Percentiles rank a stretch among this genome's conserved stretches.
These are phyloP conservation scores for Acipenser ruthenus DNA, from an alignment of 2,797 vertebrate genomes.

Conservation along the genomic window DNA sequence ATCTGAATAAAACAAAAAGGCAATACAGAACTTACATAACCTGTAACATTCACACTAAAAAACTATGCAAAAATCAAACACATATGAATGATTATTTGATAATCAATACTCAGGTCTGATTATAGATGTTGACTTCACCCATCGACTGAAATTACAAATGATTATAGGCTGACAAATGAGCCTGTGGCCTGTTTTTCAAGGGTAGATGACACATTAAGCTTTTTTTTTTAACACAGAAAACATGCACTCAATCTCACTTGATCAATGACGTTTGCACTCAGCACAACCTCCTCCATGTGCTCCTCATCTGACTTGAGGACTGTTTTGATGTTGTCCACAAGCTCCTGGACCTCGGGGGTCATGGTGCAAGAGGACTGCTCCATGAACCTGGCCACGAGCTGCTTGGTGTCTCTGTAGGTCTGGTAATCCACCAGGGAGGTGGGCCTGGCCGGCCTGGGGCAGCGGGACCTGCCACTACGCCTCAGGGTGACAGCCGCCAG, in stretches of 20 bases:
- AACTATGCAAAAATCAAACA: too few species aligned
- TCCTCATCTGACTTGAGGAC: slow-evolving; percentile 75
- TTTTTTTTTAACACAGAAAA: not conserved
- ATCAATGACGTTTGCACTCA: slow-evolving; percentile 73
- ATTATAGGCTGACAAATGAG: too few species aligned
- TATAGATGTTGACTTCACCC: too few species aligned
- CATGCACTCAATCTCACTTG: slow-evolving; percentile 45
- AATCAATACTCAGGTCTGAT: too few species aligned
- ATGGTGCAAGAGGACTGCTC: slow-evolving; percentile 64
- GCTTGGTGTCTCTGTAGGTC: slow-evolving; percentile 70
- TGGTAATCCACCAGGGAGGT: slow-evolving; percentile 69
- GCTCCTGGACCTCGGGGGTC: slow-evolving; percentile 61
- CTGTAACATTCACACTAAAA: too few species aligned
- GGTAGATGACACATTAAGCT: too few species aligned
- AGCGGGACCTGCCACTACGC: slow-evolving; percentile 31
- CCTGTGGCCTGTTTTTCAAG: too few species aligned
- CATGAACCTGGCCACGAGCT: slow-evolving; percentile 60
- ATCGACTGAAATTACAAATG: too few species aligned
- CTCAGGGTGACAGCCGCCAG: slow-evolving; percentile 37
- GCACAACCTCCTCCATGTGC: slow-evolving; percentile 74
- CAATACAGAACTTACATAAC: too few species aligned
- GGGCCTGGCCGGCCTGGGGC: slow-evolving; percentile 45
- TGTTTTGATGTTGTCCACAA: slow-evolving; percentile 72
- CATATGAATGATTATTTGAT: too few species aligned
- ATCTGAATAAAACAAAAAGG: too few species aligned